Evolutionary conservation across 2,113 vertebrate species (phyloP).

Genomic region (Melanerpes aurifrons): DNA sequence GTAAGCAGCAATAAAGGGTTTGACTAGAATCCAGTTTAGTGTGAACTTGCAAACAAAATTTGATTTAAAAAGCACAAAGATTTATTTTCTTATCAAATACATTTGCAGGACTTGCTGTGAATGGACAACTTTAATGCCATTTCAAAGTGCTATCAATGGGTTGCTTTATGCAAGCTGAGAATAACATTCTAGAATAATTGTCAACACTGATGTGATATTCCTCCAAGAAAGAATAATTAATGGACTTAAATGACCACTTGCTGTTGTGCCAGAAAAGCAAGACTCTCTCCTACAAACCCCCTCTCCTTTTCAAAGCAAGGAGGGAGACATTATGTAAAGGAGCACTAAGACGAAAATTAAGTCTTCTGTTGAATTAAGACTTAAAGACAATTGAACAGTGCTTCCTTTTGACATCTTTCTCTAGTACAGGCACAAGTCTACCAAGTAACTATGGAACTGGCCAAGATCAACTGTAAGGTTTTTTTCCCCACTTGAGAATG

Average conservation of each 20-base stretch:
- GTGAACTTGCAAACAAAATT: background rate
- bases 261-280: background rate
- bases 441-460: background rate
- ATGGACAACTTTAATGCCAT: background rate
- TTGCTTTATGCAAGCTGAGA: background rate
- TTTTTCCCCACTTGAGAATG: background rate
- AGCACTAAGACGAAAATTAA: background rate
- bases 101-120: background rate
- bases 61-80: background rate
- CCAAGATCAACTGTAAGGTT: background rate
- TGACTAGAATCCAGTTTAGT: background rate
- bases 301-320: background rate
- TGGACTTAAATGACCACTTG: background rate
- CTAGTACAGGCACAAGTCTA: background rate
- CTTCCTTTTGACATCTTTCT: background rate
- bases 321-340: background rate
- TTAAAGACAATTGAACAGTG: background rate
- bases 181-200: background rate
- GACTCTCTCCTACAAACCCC: background rate
- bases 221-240: background rate
- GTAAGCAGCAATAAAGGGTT: background rate
- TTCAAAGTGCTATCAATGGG: background rate
- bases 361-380: background rate
- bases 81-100: background rate
- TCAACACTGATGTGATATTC: background rate